A percentile compares a stretch with the other conserved stretches of the same genome.
These are phyloP conservation scores for Dasyurus viverrinus DNA, from an alignment of 2,113 vertebrate species.

Conservation along the genomic window DNA sequence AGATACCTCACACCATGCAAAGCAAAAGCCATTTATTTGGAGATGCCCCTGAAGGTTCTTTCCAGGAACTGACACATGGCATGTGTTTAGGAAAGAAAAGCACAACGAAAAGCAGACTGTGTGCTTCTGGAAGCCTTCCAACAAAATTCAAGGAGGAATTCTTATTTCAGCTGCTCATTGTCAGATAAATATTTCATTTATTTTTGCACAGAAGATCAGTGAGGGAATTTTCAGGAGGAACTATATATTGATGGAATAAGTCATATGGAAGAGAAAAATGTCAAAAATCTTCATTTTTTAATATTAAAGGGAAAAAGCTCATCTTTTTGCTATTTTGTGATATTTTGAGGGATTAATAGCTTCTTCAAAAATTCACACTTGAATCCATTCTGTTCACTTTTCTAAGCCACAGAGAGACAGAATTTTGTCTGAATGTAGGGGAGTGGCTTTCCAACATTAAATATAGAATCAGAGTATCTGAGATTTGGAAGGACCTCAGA, in stretches of 20 bases:
- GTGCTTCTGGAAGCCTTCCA: slow-evolving; percentile 28
- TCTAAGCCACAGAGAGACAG: background rate
- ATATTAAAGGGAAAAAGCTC: background rate
- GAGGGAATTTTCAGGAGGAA: background rate
- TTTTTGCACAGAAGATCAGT: slow-evolving; percentile 36
- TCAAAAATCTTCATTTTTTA: background rate
- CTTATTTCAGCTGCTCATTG: slow-evolving; percentile 15
- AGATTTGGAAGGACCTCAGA: background rate
- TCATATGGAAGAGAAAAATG: background rate
- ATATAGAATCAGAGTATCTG: background rate
- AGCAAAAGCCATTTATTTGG: slow-evolving; percentile 49
- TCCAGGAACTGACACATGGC: slow-evolving; percentile 15
- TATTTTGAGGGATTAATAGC: background rate
- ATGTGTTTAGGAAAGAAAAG: slow-evolving; percentile 38
- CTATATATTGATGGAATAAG: slow-evolving; percentile 32
- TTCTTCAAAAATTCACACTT: background rate
- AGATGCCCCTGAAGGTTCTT: slow-evolving; percentile 32
- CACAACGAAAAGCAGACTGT: rapidly evolving
- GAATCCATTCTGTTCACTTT: slow-evolving; percentile 22
- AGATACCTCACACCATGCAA: background rate
- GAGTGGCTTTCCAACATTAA: background rate
- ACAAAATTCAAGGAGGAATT: slow-evolving; percentile 36
- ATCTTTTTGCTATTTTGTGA: background rate
- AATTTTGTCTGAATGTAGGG: background rate
- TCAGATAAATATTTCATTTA: slow-evolving; percentile 67